Conservation (phyloP, 1,140 invertebrate species). For the Saccostrea echinata region DNA sequence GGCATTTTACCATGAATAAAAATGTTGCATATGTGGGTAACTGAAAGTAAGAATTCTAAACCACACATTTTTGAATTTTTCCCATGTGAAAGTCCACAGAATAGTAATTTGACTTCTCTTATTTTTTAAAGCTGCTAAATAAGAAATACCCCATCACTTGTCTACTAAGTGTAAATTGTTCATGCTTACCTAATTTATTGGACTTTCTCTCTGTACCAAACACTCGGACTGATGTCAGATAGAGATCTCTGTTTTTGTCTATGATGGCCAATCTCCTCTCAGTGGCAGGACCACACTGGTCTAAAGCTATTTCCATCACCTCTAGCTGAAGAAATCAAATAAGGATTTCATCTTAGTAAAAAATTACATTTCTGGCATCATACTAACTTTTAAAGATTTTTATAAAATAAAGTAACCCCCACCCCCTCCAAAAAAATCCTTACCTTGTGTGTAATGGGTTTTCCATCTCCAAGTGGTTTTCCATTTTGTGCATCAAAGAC, state of each 20-base stretch:
- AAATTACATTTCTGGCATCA: background rate
- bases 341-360: background rate
- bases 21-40: too few relatives aligned
- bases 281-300: constrained; percentile 87
- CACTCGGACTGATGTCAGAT: constrained; percentile 86
- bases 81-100: too few relatives aligned
- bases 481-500: constrained; percentile 90
- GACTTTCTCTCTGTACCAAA: constrained; percentile 83
- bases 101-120: too few relatives aligned
- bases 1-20: too few relatives aligned
- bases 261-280: constrained; percentile 89
- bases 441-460: constrained; percentile 83
- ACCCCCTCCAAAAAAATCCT: background rate
- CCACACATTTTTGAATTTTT: too few relatives aligned
- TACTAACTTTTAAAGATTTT: background rate
- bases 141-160: too few relatives aligned
- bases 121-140: too few relatives aligned
- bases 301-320: constrained; percentile 87
- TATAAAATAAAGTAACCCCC: background rate
- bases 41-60: too few relatives aligned
- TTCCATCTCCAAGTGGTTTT: constrained; percentile 86
- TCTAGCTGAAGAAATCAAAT: constrained; percentile 83
- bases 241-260: constrained; percentile 91
- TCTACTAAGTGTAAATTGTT: too few relatives aligned
- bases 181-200: constrained; percentile 87